These are phyloP conservation scores for Sebastes jordani DNA, from an alignment of 2,797 vertebrate species.

Conservation along the genomic window DNA sequence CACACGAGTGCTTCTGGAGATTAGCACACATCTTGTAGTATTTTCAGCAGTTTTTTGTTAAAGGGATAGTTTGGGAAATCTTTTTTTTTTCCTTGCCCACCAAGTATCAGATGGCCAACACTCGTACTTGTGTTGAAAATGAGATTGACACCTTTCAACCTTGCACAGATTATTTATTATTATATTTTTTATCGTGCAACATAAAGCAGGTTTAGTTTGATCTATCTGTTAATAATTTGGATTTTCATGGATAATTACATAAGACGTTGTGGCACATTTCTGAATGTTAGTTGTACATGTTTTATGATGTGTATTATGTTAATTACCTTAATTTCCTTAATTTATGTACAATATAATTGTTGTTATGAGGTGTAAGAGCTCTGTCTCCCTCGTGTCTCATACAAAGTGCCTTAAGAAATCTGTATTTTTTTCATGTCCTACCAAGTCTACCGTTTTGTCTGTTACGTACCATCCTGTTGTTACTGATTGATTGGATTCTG, in stretches of 20 bases:
- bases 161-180: constrained; percentile 34
- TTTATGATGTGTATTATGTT: constrained; percentile 11
- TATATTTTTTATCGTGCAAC: constrained; percentile 5
- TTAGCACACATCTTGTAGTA: neutral
- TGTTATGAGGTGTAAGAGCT: neutral
- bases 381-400: neutral
- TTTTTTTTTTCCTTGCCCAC: neutral
- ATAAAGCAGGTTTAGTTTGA: constrained; percentile 2
- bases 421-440: neutral
- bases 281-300: constrained; percentile 40
- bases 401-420: constrained; percentile 40
- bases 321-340: constrained; percentile 25
- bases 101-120: neutral
- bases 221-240: neutral
- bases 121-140: constrained; percentile 14
- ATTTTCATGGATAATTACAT: neutral
- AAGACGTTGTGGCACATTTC: constrained; percentile 10
- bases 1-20: neutral
- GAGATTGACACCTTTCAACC: constrained; percentile 7
- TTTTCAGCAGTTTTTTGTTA: neutral
- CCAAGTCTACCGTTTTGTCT: constrained; percentile 19
- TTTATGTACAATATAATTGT: constrained; percentile 23
- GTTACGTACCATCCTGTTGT: neutral
- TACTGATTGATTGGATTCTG: constrained; percentile 14
- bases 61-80: neutral